Base-by-base conservation (phyloP, 2,113 vertebrate species). In the Pycnonotus jocosus region DNA sequence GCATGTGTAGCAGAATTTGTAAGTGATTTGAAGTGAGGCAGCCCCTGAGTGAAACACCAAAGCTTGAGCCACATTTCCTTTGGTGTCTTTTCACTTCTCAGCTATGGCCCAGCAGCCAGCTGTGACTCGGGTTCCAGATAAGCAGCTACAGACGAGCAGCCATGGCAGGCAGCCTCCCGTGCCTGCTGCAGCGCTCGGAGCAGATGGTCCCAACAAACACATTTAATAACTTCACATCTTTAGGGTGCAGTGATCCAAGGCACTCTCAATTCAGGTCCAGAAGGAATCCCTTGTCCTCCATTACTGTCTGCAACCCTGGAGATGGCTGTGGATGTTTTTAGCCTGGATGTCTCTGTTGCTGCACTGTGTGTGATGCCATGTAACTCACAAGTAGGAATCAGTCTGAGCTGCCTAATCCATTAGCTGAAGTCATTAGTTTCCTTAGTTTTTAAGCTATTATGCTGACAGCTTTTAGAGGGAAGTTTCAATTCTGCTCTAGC, bases 91-190 rank as follows among this genome's bases (percentile, higher is more conserved):
- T 72, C 0, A 0, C 65, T 96, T 95, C 93, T 90, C 88, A 60
- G 92, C 71, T 96, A 60, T 92, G 95, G 90, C 86, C 88, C 92
- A 90, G 64, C 72, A 92, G 93, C 85, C 95, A 96, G 19, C 82
- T 92, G 92, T 95, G 93, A 96, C 86, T 51, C 0, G 6, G 37
- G 88, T 30, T 94, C 79, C 90, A 95, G 94, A 86, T 30, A 93
- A 92, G 87, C 87, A 79, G 90, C 85, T 30, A 77, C 54, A 92
- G 48, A 65, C 85, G 93, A 24, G 27, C 40, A 60, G 57, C 69
- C 74, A 19, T 30, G 54, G 83, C 87, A 68, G 70, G 86, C 89
- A 79, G 68, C 88, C 72, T 61, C 71, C 92, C 83, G 73, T 51
- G 80, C 81, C 2, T 3, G 9, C 83, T 30, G 60, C 83, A 61